A percentile compares a stretch with the other conserved stretches of the same genome.
These are phyloP conservation scores for Ochotona curzoniae DNA, from an alignment of 2,113 vertebrate species.

Conservation along the genomic window DNA sequence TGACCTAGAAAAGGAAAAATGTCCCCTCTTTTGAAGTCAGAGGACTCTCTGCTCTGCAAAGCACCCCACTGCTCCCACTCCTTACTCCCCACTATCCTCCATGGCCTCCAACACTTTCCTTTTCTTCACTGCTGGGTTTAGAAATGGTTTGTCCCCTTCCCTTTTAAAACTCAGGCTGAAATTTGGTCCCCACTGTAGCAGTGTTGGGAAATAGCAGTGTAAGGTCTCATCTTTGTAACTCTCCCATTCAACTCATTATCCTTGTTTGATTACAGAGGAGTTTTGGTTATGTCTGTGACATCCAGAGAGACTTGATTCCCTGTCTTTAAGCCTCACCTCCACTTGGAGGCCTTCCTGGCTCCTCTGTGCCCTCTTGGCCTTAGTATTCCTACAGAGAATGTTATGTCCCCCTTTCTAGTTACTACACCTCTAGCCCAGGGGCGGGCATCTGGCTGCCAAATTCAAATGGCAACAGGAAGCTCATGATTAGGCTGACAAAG, in stretches of 20 bases:
- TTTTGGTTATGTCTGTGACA: background rate
- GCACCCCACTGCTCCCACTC: background rate
- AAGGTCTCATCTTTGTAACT: background rate
- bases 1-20: background rate
- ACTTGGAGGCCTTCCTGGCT: background rate
- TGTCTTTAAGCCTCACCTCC: background rate
- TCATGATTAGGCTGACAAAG: background rate
- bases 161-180: background rate
- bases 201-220: background rate
- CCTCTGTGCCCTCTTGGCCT: background rate
- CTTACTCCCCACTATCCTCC: too few species aligned
- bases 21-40: background rate
- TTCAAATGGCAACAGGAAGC: background rate
- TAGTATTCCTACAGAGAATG: fast-evolving
- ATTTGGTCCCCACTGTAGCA: background rate
- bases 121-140: background rate
- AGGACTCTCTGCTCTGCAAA: background rate
- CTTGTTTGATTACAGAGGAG: background rate
- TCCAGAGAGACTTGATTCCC: background rate
- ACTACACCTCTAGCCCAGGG: too few species aligned
- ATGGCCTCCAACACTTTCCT: fast-evolving
- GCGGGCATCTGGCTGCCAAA: background rate
- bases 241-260: background rate
- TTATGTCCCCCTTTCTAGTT: background rate
- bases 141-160: background rate